These are phyloP conservation scores for Tortrix viridana DNA, from an alignment of 2,888 invertebrate genomes.

Conservation along the genomic window DNA sequence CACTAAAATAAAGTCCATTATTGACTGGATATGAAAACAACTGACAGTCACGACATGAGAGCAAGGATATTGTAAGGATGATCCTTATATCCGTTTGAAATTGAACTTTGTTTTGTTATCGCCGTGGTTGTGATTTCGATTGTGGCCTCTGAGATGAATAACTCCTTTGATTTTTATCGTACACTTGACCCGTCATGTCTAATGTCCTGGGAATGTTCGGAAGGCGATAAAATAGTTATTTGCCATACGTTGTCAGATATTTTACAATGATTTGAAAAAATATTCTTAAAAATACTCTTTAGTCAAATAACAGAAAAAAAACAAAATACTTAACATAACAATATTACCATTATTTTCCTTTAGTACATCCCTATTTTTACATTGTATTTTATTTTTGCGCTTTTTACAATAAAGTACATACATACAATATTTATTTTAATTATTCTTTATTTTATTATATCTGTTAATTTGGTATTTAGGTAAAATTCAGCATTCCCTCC, in stretches of 20 bases:
- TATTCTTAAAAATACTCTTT: no score
- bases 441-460: no score
- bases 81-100: slow-evolving; percentile 35
- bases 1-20: slow-evolving; percentile 43
- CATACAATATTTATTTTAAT: no score
- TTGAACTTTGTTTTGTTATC: slow-evolving; percentile 50
- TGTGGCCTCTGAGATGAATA: slow-evolving; percentile 55
- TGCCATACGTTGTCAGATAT: slow-evolving; percentile 42
- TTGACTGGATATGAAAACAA: slow-evolving; percentile 40
- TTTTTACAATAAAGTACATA: no score
- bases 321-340: no score
- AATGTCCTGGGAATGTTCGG: slow-evolving; percentile 77
- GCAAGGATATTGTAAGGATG: slow-evolving; percentile 74
- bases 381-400: no score
- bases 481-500: no score
- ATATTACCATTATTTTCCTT: no score
- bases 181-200: slow-evolving; percentile 76
- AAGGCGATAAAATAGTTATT: slow-evolving; percentile 66
- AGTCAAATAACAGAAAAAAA: no score
- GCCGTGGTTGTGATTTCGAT: slow-evolving; percentile 45
- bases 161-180: slow-evolving; percentile 75
- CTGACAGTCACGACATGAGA: slow-evolving; percentile 75
- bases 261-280: slow-evolving; percentile 1
- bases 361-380: no score
- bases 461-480: no score